phyloP scores from a whole-genome alignment of 2,113 vertebrate genomes.

The Uria aalge region DNA sequence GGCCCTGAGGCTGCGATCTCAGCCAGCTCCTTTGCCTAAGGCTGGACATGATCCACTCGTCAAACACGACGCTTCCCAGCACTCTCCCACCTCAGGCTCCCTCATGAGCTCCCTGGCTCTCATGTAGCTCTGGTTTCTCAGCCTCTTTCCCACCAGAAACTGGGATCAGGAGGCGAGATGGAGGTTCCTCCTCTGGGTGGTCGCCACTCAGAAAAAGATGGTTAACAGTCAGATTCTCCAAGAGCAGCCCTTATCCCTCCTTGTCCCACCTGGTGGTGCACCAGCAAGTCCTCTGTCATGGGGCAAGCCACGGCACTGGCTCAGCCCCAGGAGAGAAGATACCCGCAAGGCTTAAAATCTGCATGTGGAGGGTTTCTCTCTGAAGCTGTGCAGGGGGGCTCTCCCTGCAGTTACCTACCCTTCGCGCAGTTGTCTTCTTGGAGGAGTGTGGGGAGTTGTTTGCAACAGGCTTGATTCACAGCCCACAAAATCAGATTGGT shows the following conservation, averaged over 20 bases:
- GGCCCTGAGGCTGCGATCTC: not conserved
- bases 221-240: not conserved
- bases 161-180: not conserved
- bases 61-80: rapidly evolving
- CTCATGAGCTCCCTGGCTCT: not conserved
- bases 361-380: rapidly evolving
- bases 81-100: not conserved
- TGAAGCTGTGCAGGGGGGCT: not conserved
- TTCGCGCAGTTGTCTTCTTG: not conserved
- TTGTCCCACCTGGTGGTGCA: not conserved
- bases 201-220: rapidly evolving
- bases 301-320: not conserved
- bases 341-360: not conserved
- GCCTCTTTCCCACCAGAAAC: not conserved
- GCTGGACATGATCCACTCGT: not conserved
- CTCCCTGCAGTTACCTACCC: not conserved
- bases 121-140: not conserved
- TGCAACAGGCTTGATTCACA: not conserved
- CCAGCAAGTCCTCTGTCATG: not conserved
- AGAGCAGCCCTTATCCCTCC: not conserved
- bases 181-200: not conserved
- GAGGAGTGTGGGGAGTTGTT: not conserved
- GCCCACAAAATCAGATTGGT: not conserved
- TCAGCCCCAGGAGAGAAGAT: not conserved
- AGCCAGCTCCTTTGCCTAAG: not conserved